Base-by-base conservation (phyloP, 2,797 vertebrate species). In the Paedocypris micromegethes region DNA sequence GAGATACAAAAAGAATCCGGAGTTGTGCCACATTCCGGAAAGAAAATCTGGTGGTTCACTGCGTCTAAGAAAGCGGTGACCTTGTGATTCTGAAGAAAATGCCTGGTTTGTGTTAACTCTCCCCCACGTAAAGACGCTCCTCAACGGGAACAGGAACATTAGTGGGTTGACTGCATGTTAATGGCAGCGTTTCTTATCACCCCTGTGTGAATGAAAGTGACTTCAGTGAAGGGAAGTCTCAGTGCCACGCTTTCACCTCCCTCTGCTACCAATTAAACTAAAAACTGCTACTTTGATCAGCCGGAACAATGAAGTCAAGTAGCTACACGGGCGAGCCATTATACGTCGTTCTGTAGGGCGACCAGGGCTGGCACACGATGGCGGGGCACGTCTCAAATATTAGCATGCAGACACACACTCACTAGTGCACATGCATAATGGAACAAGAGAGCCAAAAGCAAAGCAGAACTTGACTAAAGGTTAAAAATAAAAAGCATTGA, bases 191-290 rank as follows among this genome's bases (percentile, higher is more conserved):
- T 23, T 23, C 23, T 23, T 23, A 23, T 23, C 23, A 23, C 23
- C 23, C 23, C 23, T 1, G 23, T 23, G 23, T 23, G 23, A 23
- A 23, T 23, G 23, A 23, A 23, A 23, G 23, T 23, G 23, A 23
- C 23, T 23, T 23, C 23, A 23, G 23, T 61, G 9, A 70, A 72
- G 52, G 60, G 54, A 66, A 64, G 65, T 66, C 68, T 60, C 40
- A 59, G 47, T 58, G 58, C 9, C 48, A 58, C 49, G 63, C 49
- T 72, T 45, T 77, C 70, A 72, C 72, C 66, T 80, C 75, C 73
- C 75, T 77, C 65, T 65, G 73, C 72, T 75, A 74, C 75, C 70
- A 78, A 80, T 80, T 80, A 78, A 74, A 75, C 63, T 72, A 56
- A 75, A 76, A 59, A 75, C 48, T 50, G 56, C 44, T 62, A 68